Evolutionary conservation across 2,113 vertebrate genomes (phyloP).

Genomic region (Oreochromis spilurus): DNA sequence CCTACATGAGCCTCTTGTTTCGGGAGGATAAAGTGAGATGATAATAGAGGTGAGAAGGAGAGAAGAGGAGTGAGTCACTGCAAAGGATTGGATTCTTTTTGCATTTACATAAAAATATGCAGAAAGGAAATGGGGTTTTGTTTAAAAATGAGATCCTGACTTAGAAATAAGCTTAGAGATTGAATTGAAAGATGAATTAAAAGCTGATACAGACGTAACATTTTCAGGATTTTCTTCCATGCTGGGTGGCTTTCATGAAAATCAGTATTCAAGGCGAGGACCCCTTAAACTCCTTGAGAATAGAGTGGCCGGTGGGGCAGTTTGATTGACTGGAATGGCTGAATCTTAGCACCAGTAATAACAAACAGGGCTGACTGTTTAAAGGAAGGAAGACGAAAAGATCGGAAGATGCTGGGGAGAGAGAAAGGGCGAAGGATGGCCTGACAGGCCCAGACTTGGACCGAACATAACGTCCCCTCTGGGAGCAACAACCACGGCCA

Average conservation of each 20-base stretch:
- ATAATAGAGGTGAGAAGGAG: slow-evolving; percentile 17
- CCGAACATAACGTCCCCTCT: slow-evolving; percentile 38
- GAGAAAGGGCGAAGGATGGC: slow-evolving; percentile 15
- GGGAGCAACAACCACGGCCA: slow-evolving; percentile 34
- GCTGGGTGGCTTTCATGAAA: not conserved
- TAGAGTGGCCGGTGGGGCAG: not conserved
- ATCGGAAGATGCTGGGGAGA: not conserved
- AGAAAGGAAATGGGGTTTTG: not conserved
- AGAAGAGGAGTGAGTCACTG: slow-evolving; percentile 1
- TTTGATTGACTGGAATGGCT: slow-evolving; percentile 23
- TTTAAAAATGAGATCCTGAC: not conserved
- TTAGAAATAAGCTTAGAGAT: not conserved
- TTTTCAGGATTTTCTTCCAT: not conserved
- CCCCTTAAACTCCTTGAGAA: not conserved
- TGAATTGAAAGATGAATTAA: not conserved
- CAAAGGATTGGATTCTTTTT: not conserved
- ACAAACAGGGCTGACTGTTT: slow-evolving; percentile 27
- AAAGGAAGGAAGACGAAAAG: not conserved
- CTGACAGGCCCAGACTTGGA: slow-evolving; percentile 44
- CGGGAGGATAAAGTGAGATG: slow-evolving; percentile 16
- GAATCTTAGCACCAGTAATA: slow-evolving; percentile 10
- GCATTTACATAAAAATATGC: not conserved
- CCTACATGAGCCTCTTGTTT: slow-evolving; percentile 16
- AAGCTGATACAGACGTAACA: not conserved
- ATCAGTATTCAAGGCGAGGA: not conserved